Conservation (phyloP, 2,113 vertebrate species). For the Otocyon megalotis region DNA sequence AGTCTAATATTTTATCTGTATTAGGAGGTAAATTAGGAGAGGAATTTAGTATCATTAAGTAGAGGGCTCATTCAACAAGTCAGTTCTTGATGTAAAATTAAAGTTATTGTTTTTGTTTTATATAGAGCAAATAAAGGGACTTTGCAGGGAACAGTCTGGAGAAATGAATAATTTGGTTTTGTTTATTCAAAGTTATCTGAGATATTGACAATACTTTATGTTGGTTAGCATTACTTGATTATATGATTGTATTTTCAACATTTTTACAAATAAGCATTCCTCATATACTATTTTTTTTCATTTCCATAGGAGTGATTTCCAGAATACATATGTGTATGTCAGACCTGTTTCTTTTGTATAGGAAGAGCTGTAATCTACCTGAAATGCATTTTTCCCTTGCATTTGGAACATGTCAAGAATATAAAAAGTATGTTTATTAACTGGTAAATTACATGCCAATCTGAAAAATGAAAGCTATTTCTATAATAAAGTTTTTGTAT, state of each 20-base stretch:
- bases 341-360: neutral
- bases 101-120: neutral
- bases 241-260: neutral
- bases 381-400: neutral
- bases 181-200: conserved; percentile 41
- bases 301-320: neutral
- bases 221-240: neutral
- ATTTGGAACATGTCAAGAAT: neutral
- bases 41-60: neutral
- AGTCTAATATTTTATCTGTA: neutral
- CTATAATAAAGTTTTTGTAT: neutral
- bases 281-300: neutral
- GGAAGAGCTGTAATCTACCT: neutral
- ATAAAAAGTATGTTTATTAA: conserved; percentile 22
- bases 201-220: neutral
- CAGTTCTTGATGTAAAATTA: conserved; percentile 8
- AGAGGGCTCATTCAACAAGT: neutral
- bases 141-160: neutral
- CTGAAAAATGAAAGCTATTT: conserved; percentile 51
- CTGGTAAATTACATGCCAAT: neutral
- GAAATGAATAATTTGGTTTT: neutral
- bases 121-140: neutral
- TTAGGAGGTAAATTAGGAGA: neutral
- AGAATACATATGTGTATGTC: neutral
- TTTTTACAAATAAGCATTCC: conserved; percentile 37